Evolutionary conservation across 2,113 vertebrate species (phyloP), one percentile per base, ranked within the genome.

Genomic region (Ceyx cyanopectus): DNA sequence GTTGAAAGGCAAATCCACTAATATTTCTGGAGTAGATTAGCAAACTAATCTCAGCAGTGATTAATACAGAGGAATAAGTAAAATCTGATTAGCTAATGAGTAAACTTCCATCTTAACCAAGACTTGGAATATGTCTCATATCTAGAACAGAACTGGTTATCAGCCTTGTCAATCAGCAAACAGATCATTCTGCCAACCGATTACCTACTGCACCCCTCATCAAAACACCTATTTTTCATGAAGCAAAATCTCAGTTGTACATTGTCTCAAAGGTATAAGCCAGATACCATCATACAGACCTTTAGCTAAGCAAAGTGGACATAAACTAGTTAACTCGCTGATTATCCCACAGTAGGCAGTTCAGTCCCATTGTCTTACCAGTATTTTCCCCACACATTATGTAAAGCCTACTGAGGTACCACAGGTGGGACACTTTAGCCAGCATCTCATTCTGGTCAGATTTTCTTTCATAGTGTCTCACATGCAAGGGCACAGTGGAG

Each of bases 21-120:
- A 40, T 86, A 88, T 50, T 88, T 90, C 61, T 81, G 53, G 40
- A 88, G 45, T 16, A 92, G 72, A 87, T 90, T 60, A 94, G 68
- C 51, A 40, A 75, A 53, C 45, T 88, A 83, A 92, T 90, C 61
- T 81, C 76, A 84, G 57, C 37, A 67, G 85, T 58, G 73, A 88
- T 94, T 88, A 95, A 88, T 62, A 63, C 14, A 21, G 43, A 68
- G 58, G 48, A 92, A 77, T 66, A 76, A 26, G 66, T 32, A 89
- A 92, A 0, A 92, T 43, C 43, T 81, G 61, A 88, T 86, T 78
- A 84, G 37, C 69, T 67, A 85, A 74, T 43, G 19, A 84, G 48
- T 19, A 65, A 93, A 79, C 34, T 32, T 57, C 40, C n/a, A 83
- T 66, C 69, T 86, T 65, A 68, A 89, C 48, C 60, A 81, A 56